Base-by-base conservation (phyloP, 2,888 invertebrate genomes). In the Norana najaformis region DNA sequence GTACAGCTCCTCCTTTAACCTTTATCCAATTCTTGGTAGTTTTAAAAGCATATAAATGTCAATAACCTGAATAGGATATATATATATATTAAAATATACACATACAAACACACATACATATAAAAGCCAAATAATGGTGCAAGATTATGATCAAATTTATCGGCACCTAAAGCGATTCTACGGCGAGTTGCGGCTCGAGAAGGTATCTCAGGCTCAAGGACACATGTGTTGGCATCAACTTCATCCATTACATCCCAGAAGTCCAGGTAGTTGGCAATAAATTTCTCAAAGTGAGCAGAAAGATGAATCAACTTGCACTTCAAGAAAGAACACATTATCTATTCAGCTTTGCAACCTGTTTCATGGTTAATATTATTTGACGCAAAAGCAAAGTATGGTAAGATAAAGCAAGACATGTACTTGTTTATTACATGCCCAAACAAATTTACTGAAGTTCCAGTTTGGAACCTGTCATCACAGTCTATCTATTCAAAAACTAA, bases 181-280 rank as follows among this genome's bases (percentile, higher is more conserved):
- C 95, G 92, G 89, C 93, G 92, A 34, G 91, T 92, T 38, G 94
- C 93, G 89, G 92, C 92, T 89, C 92, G 93, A 14, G 92, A 93
- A 13, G 95, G 94, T 89, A 93, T 93, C 90, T 95, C 95, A 23
- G 95, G 95, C 90, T 95, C 95, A 88, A 95, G 91, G 8, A 95
- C 93, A 94, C 95, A 95, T 6, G 94, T 94, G 20, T 93, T 93
- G 23, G 91, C 90, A 91, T 95, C 95, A 38, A 95, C 92, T 90
- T 94, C 94, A 89, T 93, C 93, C 92, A 95, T 91, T 69, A 92
- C 91, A 91, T 94, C 92, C 95, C 95, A 95, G 91, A 95, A 94
- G 34, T 93, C 92, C 91, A 94, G 93, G 91, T 93, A 94, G 11
- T 53, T 89, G 0, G 91, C 90, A 34, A 95, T 90, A 36, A 90